Evolutionary conservation across 2,113 vertebrate species (phyloP).

Genomic region (Telmatochromis sp.): DNA sequence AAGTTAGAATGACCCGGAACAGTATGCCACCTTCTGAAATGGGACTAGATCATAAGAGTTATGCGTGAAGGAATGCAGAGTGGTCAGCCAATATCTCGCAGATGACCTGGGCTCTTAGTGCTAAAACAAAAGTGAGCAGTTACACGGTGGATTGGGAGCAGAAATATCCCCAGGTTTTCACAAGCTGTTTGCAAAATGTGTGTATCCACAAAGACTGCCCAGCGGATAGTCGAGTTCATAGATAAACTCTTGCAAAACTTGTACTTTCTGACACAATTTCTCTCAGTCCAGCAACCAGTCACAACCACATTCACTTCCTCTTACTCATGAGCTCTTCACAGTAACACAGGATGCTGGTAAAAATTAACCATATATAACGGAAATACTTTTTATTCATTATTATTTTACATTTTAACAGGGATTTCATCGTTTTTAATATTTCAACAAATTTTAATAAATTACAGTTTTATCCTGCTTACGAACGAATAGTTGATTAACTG

Average conservation of each 20-base stretch:
- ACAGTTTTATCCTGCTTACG: neutral
- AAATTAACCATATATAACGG: neutral
- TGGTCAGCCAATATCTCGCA: neutral
- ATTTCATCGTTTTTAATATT: neutral
- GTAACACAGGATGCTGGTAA: neutral
- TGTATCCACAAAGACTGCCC: neutral
- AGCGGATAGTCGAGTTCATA: neutral
- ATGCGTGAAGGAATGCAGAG: neutral
- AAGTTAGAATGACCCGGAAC: neutral
- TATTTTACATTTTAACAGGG: neutral
- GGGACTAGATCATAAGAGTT: neutral
- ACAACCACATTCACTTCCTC: neutral
- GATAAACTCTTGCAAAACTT: neutral
- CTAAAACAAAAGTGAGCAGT: neutral
- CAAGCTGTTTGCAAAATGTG: neutral
- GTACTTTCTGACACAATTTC: neutral
- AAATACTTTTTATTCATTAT: neutral
- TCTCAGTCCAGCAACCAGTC: neutral
- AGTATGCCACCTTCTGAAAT: neutral
- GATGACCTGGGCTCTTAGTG: neutral
- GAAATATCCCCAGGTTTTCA: neutral
- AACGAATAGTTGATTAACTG: neutral
- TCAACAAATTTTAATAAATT: neutral
- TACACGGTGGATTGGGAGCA: neutral
- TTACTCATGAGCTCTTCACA: neutral